Conservation (phyloP, 2,113 vertebrate species). For the Hirundichthys speculiger region DNA sequence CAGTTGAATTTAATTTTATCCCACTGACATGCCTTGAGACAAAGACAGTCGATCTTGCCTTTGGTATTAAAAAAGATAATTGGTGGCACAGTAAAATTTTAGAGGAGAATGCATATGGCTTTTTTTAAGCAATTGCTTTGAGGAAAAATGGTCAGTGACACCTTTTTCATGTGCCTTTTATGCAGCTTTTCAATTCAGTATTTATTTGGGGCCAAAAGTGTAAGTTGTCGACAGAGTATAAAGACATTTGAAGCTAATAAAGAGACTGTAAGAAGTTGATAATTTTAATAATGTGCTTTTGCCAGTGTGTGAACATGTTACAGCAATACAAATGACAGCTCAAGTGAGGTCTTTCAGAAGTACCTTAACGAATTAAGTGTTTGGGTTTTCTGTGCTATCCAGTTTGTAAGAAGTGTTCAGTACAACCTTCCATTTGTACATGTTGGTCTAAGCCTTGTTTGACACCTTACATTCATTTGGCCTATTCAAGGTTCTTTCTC, state of each 20-base stretch:
- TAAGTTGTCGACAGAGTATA: too few relatives aligned
- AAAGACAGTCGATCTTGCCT: conserved; percentile 33
- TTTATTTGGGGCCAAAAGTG: conserved; percentile 8
- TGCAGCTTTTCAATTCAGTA: conserved; percentile 7
- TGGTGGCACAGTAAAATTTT: conserved; percentile 21
- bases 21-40: conserved; percentile 38
- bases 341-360: too few relatives aligned
- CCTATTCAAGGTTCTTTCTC: too few relatives aligned
- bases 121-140: not conserved
- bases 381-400: too few relatives aligned
- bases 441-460: too few relatives aligned
- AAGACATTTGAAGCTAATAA: not conserved
- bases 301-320: too few relatives aligned
- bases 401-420: too few relatives aligned
- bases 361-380: too few relatives aligned
- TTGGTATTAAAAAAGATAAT: conserved; percentile 49
- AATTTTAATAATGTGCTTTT: too few relatives aligned
- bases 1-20: conserved; percentile 40
- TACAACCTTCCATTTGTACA: too few relatives aligned
- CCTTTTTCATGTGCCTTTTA: conserved; percentile 11
- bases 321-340: too few relatives aligned
- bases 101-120: conserved; percentile 9
- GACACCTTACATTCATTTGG: too few relatives aligned
- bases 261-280: not conserved
- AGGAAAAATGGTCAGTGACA: conserved; percentile 21